Percentiles rank a stretch among this genome's conserved stretches.
Evolutionary conservation across 2,797 vertebrate species (phyloP).

Genomic region (Neomorphus geoffroyi): DNA sequence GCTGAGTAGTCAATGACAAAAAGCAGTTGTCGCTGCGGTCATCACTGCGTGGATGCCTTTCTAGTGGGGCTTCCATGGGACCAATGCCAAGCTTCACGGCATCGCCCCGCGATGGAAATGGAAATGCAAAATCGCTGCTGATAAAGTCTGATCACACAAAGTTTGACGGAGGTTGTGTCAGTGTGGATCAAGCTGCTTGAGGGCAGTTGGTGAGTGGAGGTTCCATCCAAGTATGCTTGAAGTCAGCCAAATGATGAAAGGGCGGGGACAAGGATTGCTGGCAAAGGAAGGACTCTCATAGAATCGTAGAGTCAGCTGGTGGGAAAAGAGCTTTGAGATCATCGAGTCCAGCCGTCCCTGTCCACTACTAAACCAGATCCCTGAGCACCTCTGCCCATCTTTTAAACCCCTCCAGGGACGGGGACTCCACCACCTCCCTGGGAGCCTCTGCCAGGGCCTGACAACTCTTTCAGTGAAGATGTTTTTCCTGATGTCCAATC

Average conservation of each 20-base stretch:
- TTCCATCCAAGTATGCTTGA: not conserved
- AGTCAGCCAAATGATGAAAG: not conserved
- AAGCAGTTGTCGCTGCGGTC: not conserved
- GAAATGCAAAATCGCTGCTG: not conserved
- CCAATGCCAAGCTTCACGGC: not conserved
- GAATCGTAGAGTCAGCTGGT: too few species aligned
- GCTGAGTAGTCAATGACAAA: not conserved
- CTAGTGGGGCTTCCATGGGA: not conserved
- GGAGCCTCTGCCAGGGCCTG: too few species aligned
- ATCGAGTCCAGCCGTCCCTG: too few species aligned
- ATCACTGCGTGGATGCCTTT: not conserved
- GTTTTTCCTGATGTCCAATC: too few species aligned
- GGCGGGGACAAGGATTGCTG: not conserved
- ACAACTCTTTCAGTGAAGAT: too few species aligned
- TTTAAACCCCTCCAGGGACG: too few species aligned
- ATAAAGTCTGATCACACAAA: not conserved
- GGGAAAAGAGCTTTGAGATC: too few species aligned
- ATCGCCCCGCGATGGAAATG: not conserved
- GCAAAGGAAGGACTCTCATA: not conserved
- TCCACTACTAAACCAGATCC: too few species aligned
- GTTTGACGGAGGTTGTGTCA: not conserved
- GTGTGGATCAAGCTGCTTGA: fast-evolving
- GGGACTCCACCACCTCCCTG: too few species aligned
- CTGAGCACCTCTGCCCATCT: too few species aligned
- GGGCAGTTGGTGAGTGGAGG: not conserved